Percentiles rank a stretch among this genome's conserved stretches.
These are phyloP conservation scores for Chiloscyllium plagiosum DNA, from an alignment of 2,113 vertebrate genomes.

Conservation along the genomic window DNA sequence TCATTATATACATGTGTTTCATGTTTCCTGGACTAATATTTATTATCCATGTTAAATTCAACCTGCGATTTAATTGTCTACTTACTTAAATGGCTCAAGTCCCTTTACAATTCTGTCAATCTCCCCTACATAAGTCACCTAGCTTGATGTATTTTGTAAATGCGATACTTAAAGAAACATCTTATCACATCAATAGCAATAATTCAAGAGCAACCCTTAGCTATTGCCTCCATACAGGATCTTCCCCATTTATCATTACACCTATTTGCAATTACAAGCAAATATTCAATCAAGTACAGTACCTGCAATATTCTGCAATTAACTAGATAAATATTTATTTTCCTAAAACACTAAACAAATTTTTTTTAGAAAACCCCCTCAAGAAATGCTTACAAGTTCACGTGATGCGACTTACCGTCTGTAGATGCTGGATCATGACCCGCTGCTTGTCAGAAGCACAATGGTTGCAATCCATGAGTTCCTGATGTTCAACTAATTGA, in stretches of 20 bases:
- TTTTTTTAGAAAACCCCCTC: background rate
- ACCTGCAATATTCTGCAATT: background rate
- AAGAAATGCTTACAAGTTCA: constrained; percentile 16
- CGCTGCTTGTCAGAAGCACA: background rate
- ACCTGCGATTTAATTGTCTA: background rate
- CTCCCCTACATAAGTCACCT: background rate
- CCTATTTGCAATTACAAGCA: background rate
- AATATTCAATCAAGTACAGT: background rate
- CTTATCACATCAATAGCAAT: background rate
- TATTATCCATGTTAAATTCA: background rate
- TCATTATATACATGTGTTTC: background rate
- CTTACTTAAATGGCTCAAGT: background rate
- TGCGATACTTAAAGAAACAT: background rate
- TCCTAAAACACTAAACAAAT: background rate
- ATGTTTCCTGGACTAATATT: constrained; percentile 20
- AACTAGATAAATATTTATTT: background rate
- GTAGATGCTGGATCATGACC: background rate
- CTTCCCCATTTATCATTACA: background rate
- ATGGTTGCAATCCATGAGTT: background rate
- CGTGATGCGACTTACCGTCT: background rate
- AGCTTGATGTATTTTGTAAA: background rate
- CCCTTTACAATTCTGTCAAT: background rate
- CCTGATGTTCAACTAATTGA: background rate
- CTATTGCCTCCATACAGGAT: background rate
- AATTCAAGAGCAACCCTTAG: background rate